These are phyloP conservation scores for Orchesellides sinensis DNA, from an alignment of 2,888 invertebrate species.

Conservation along the genomic window DNA sequence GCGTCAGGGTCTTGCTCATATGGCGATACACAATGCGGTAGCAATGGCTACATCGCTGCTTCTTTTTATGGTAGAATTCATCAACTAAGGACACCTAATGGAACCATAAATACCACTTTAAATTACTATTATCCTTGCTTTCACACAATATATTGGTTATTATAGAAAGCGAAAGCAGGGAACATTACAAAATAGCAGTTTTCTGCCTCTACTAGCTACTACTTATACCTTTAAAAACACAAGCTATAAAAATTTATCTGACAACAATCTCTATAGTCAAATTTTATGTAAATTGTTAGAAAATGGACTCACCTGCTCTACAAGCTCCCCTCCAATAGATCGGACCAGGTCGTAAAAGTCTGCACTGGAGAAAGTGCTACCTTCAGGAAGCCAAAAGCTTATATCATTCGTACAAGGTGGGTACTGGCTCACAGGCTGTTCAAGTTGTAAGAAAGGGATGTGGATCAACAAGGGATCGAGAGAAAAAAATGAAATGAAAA, in stretches of 20 bases:
- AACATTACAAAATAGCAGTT: neutral
- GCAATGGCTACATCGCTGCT: constrained; percentile 88
- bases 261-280: constrained; percentile 35
- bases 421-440: constrained; percentile 87
- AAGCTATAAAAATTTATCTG: constrained; percentile 26
- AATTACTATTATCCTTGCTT: constrained; percentile 17
- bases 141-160: neutral
- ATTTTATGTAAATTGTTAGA: constrained; percentile 52
- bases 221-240: constrained; percentile 9
- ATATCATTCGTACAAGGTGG: constrained; percentile 95
- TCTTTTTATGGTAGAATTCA: constrained; percentile 90
- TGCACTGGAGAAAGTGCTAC: constrained; percentile 82
- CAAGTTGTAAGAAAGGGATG: constrained; percentile 11
- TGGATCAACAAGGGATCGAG: constrained; percentile 5
- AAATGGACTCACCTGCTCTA: constrained; percentile 86
- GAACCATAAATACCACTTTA: constrained; percentile 67
- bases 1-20: constrained; percentile 91
- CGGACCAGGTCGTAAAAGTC: constrained; percentile 96
- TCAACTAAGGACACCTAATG: constrained; percentile 88
- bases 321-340: constrained; percentile 90
- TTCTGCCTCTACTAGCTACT: too few relatives aligned
- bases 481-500: constrained; percentile 14
- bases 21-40: constrained; percentile 96
- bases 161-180: neutral
- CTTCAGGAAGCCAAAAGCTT: constrained; percentile 95